Evolutionary conservation across 2,113 vertebrate genomes (phyloP).

Genomic region (Apodemus sylvaticus): DNA sequence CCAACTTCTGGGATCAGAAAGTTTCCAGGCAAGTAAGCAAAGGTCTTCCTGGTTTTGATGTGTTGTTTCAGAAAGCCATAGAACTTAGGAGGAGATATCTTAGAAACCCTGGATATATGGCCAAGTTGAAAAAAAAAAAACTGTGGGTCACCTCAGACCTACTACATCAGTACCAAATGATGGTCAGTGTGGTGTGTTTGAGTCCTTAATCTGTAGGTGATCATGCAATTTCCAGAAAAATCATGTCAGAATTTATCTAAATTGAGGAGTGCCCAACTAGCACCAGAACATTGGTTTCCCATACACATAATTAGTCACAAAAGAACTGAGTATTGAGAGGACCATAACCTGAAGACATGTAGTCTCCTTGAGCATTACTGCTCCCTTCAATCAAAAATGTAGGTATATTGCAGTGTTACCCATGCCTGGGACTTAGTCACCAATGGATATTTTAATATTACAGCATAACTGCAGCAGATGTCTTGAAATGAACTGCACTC

Average conservation of each 20-base stretch:
- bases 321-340: not conserved
- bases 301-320: not conserved
- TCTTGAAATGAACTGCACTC: not conserved
- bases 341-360: not conserved
- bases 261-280: not conserved
- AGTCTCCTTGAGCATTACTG: not conserved
- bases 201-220: not conserved
- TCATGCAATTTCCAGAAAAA: not conserved
- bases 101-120: no score
- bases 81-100: not conserved
- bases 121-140: not conserved
- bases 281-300: not conserved
- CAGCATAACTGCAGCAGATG: not conserved
- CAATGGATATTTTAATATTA: not conserved
- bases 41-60: not conserved
- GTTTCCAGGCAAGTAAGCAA: not conserved
- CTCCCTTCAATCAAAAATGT: not conserved
- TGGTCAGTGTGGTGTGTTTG: not conserved
- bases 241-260: not conserved
- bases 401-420: not conserved
- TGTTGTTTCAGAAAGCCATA: not conserved
- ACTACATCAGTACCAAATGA: not conserved
- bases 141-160: not conserved
- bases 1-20: not conserved
- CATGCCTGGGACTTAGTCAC: not conserved